Base-by-base conservation (phyloP, 2,888 invertebrate species). In the Elegia similella region DNA sequence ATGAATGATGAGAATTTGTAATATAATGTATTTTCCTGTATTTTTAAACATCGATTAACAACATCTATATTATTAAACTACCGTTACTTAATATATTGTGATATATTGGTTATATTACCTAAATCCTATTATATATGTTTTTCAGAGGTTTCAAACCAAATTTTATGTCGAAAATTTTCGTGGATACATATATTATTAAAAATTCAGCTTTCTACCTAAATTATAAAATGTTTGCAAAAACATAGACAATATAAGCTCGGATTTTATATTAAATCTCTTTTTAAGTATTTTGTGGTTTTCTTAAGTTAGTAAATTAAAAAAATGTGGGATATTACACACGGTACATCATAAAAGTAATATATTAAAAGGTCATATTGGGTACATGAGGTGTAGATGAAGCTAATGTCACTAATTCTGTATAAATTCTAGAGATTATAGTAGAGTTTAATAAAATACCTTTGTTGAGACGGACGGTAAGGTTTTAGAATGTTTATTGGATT, bases 31-130 rank as follows among this genome's bases (percentile, higher is more conserved):
- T 63, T 69, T 62, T 70, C 64, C 63, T 70, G 66, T 80, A 76
- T 68, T 62, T 78, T 70, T 76, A 75, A 80, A 86, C 85, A 85
- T 73, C 82, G 80, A 84, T 73, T 62, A 74, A 87, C 86, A 81
- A 87, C 87, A 87, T 65, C 82, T 74, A 86, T 72, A 75, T 75
- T 73, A 75, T 67, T 75, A 72, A 78, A 71, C 74, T 78, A 77
- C 78, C 74, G 73, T 64, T 74, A 73, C 29, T 23, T 29, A 42
- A 42, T 30, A 30, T 46, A 56, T 56, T 42, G 56, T 56, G 56
- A 42, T 56, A 48, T 34, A 46, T 32, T 44, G 38, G 3, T 38
- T 38, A 38, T 38, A 38, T 23, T 23, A 3, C 23, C 23, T 5
- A 23, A 23, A 5, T 5, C 23, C 23, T 5, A 38, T 12, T 38